Percentiles rank a stretch among this genome's conserved stretches.
phyloP scores from a whole-genome alignment of 2,797 vertebrate species.

The Phataginus tricuspis region DNA sequence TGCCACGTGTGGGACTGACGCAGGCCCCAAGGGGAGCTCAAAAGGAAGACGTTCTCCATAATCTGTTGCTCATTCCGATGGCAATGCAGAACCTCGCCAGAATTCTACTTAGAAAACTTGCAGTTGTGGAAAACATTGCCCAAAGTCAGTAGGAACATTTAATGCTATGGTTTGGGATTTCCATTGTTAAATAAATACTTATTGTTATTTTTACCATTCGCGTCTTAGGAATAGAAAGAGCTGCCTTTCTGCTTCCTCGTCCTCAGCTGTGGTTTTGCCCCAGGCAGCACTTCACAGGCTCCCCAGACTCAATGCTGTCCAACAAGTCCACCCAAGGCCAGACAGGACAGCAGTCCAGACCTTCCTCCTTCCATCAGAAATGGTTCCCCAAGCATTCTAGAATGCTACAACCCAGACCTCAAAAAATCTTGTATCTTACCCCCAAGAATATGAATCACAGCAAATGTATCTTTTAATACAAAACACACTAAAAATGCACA shows the following conservation, averaged over 20 bases:
- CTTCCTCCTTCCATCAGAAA: not conserved
- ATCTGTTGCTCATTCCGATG: not conserved
- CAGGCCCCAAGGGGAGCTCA: not conserved
- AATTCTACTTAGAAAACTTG: not conserved
- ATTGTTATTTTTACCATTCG: not conserved
- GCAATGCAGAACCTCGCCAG: not conserved
- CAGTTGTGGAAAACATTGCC: not conserved
- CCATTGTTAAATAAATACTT: not conserved
- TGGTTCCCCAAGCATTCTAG: not conserved
- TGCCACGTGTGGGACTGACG: not conserved
- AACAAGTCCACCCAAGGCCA: not conserved
- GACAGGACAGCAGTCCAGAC: not conserved
- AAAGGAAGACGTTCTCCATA: not conserved
- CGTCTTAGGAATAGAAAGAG: not conserved
- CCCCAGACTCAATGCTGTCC: not conserved
- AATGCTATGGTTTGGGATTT: not conserved
- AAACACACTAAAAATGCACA: not conserved
- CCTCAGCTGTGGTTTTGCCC: not conserved
- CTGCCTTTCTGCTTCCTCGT: not conserved
- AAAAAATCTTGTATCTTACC: not conserved
- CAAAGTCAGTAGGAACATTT: not conserved
- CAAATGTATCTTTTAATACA: not conserved
- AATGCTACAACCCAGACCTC: not conserved
- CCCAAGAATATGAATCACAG: not conserved
- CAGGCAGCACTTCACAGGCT: rapidly evolving